Percentiles rank a stretch among this genome's conserved stretches.
Evolutionary conservation across 1,140 invertebrate genomes (phyloP).

Genomic region (Lordiphosa clarofinis): DNA sequence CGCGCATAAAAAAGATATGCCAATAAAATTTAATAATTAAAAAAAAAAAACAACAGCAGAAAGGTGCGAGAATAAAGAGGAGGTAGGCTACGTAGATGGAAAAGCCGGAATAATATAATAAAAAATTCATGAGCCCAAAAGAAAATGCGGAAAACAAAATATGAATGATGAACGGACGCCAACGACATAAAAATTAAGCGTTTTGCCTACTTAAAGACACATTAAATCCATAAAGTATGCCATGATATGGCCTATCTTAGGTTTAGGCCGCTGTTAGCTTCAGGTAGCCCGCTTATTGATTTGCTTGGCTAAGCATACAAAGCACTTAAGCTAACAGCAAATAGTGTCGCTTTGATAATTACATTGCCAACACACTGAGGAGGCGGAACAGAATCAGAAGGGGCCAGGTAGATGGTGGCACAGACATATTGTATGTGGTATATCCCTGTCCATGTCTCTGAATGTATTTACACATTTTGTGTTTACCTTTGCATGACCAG

Average conservation of each 20-base stretch:
- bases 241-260: slow-evolving; percentile 33
- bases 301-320: slow-evolving; percentile 39
- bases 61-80: slow-evolving; percentile 11
- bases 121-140: slow-evolving; percentile 69
- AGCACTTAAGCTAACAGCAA: slow-evolving; percentile 72
- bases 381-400: background rate
- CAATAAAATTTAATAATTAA: slow-evolving; percentile 78
- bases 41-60: slow-evolving; percentile 48
- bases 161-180: slow-evolving; percentile 64
- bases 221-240: slow-evolving; percentile 69
- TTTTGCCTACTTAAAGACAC: slow-evolving; percentile 75
- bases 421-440: slow-evolving; percentile 8
- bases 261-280: background rate
- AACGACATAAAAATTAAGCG: slow-evolving; percentile 77
- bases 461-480: slow-evolving; percentile 74
- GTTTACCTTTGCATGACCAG: slow-evolving; percentile 75
- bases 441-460: slow-evolving; percentile 46
- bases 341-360: slow-evolving; percentile 76
- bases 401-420: slow-evolving; percentile 12
- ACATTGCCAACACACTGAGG: slow-evolving; percentile 56
- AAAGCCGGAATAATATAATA: slow-evolving; percentile 68
- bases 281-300: slow-evolving; percentile 49
- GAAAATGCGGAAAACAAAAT: slow-evolving; percentile 47
- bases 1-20: slow-evolving; percentile 74
- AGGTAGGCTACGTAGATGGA: slow-evolving; percentile 12